phyloP scores from a whole-genome alignment of 2,888 invertebrate species.

The Clitarchus hookeri region DNA sequence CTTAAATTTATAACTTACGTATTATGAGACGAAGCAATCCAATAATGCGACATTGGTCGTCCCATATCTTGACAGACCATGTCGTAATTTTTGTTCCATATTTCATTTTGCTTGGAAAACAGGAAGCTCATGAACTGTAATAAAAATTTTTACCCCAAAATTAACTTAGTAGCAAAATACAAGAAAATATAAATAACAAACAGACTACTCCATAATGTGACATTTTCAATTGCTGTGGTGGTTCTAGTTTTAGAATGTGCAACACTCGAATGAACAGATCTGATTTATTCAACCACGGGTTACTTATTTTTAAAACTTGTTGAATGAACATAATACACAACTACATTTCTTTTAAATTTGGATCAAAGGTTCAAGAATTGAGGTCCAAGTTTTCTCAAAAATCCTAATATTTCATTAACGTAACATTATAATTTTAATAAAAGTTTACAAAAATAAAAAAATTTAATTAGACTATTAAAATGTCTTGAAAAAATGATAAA shows the following conservation, averaged over 20 bases:
- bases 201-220: not conserved
- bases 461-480: too few species aligned
- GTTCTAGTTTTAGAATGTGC: not conserved
- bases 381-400: too few species aligned
- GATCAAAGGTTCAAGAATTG: too few species aligned
- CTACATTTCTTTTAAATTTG: too few species aligned
- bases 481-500: too few species aligned
- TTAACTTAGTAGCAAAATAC: not conserved
- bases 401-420: too few species aligned
- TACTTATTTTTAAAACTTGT: too few species aligned
- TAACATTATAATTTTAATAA: too few species aligned
- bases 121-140: slow-evolving; percentile 85
- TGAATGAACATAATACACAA: too few species aligned
- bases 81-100: slow-evolving; percentile 81
- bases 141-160: slow-evolving; percentile 30
- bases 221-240: not conserved
- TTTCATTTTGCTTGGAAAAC: slow-evolving; percentile 90
- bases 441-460: too few species aligned
- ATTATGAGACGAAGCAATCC: slow-evolving; percentile 97
- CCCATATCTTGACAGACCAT: slow-evolving; percentile 87
- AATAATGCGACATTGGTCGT: slow-evolving; percentile 85
- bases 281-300: too few species aligned
- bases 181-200: not conserved
- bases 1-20: slow-evolving; percentile 68
- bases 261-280: too few species aligned